Base-by-base conservation (phyloP, 92 coral and sea anemone genomes). In the Umimayanthus kanabou region DNA sequence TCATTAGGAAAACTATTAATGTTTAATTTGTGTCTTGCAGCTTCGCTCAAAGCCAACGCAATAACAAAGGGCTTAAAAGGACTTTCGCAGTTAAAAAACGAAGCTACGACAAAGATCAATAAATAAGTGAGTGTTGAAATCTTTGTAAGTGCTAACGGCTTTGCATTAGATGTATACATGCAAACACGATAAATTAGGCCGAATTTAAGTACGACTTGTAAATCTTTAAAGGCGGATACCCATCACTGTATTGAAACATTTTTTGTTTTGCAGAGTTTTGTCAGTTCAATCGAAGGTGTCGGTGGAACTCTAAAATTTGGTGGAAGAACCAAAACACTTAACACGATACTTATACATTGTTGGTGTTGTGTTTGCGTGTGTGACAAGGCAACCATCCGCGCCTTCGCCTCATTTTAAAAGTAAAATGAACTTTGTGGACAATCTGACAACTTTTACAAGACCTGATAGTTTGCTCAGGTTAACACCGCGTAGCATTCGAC, bases 21-120 rank as follows among this genome's bases (percentile, higher is more conserved):
- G 39, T 80, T 80, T 55, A 55, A 53, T 30, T 20, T 15, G 69
- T 55, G 9, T 80, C 69, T 80, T 80, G 18, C 69, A 61, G 61
- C 42, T 78, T 78, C 66, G 67, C 82, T 23, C 82, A 80, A 53
- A 15, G 71, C 71, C 84, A 80, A 16, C 8, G 45, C 26, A 30
- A 80, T 61, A 29, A 55, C 47, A 80, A 80, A 53, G 14, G 40
- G 43, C 14, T 80, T 29, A 80, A 57, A 55, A 58, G 71, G 57
- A 39, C 42, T 79, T 50, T 50, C 22, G 29, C 33, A 47, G 42
- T 13, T 20, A 50, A 80, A 79, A 39, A 33, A 80, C 70, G 84
- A 55, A 50, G 20, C 33, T 79, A 79, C 28, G 70, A 26, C 83
- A 53, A 53, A 80, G 50, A 10, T 50, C 29, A 23, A 14, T 14